Evolutionary conservation across 2,797 vertebrate genomes (phyloP), one percentile per base, ranked within the genome.

Genomic region (Phrynocephalus guinanensis): DNA sequence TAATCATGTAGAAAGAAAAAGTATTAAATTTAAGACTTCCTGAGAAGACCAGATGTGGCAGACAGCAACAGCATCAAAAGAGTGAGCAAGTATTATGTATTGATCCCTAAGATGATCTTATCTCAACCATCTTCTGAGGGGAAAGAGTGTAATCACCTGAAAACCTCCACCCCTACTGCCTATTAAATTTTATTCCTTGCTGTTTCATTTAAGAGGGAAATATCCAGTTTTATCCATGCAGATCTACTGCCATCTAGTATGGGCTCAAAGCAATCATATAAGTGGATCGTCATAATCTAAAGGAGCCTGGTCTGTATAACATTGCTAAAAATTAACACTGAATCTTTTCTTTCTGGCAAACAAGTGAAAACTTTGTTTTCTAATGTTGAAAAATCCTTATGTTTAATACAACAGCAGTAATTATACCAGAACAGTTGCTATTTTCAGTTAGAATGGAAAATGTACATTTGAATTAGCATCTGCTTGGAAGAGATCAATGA

Each of bases 351-450:
- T 80, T 16, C 48, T 9, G 48, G 33, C 28, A 86, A 81, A 81
- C 85, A 86, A 76, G 81, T 80, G 66, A n/a, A 84, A 80, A 76
- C 7, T 30, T 66, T 48, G 38, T 8, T 28, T 82, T 76, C 16
- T 85, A 75, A 30, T 75, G 33, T 33, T 33, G 33, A 33, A 33
- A 33, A 33, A 33, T 33, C 33, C 33, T 33, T 33, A 33, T 16
- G 44, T 66, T 70, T 85, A 44, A 67, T 48, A 79, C 28, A 44
- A 79, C n/a, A 80, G 5, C 71, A 26, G 26, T 85, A 82, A 89
- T 77, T 82, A 60, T 71, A 82, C 13, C 30, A 86, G 33, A 72
- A 72, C 63, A 68, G 48, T 89, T 77, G 38, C 50, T 84, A 71
- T 48, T 48, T 82, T 68, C 44, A 70, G 48, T 71, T 77, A 89